phyloP scores from a whole-genome alignment of 2,797 vertebrate species.

The Tadarida brasiliensis region DNA sequence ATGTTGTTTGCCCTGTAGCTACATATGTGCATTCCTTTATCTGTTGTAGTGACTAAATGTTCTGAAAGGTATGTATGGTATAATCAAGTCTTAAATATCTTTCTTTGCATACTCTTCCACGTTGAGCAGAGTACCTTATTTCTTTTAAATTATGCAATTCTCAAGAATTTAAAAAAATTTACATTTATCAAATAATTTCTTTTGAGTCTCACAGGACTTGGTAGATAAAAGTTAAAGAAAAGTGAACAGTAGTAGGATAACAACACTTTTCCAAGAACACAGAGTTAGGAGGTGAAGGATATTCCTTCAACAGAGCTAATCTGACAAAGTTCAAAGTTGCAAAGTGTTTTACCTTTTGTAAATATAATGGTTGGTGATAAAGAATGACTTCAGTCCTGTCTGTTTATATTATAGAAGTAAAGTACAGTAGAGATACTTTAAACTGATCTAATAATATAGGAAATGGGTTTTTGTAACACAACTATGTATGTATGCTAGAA shows the following conservation, averaged over 20 bases:
- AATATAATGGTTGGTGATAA: not conserved
- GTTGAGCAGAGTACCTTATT: not conserved
- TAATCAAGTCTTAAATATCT: conserved; percentile 38
- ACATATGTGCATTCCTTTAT: not conserved
- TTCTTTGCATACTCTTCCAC: conserved; percentile 9
- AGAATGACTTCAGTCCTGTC: not conserved
- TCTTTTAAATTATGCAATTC: conserved; percentile 53
- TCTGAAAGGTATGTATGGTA: not conserved
- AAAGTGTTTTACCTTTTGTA: not conserved
- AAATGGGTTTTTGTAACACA: conserved; percentile 53
- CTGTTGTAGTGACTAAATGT: conserved; percentile 13
- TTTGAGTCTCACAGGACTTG: not conserved
- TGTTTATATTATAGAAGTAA: conserved; percentile 44
- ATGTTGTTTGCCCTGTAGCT: not conserved
- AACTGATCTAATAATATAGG: conserved; percentile 36
- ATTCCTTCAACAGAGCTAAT: conserved; percentile 8
- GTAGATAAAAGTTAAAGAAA: not conserved
- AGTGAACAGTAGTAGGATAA: not conserved
- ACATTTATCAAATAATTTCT: conserved; percentile 40
- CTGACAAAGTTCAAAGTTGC: not conserved
- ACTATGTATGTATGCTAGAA: conserved; percentile 15
- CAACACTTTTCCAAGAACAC: conserved; percentile 30
- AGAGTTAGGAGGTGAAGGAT: conserved; percentile 16
- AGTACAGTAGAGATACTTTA: conserved; percentile 6
- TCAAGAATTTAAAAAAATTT: conserved; percentile 35